Conservation (phyloP, 2,797 vertebrate species). For the Schizopygopsis pylzovi region DNA sequence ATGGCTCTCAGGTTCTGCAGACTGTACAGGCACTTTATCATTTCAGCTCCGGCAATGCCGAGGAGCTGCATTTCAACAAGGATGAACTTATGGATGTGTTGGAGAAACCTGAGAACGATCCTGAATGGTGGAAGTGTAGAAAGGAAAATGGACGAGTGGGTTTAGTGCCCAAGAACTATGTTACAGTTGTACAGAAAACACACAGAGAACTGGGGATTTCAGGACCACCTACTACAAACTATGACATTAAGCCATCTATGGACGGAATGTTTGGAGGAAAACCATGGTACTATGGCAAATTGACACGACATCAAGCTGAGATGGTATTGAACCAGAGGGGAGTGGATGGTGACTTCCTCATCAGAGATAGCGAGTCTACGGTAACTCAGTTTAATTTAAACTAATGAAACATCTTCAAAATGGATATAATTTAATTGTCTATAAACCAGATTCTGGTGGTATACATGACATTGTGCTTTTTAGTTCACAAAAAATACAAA, state of each 20-base stretch:
- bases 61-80: constrained; percentile 81
- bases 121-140: constrained; percentile 81
- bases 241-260: constrained; percentile 75
- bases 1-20: constrained; percentile 71
- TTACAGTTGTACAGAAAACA: constrained; percentile 75
- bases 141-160: constrained; percentile 77
- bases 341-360: constrained; percentile 78
- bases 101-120: constrained; percentile 81
- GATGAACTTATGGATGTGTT: constrained; percentile 81
- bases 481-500: neutral
- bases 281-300: constrained; percentile 80
- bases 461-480: neutral
- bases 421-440: neutral
- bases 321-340: constrained; percentile 80
- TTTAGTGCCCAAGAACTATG: constrained; percentile 80
- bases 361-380: constrained; percentile 80
- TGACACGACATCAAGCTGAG: constrained; percentile 80
- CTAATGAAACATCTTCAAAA: neutral
- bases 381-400: constrained; percentile 63
- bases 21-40: constrained; percentile 80
- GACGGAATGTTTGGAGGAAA: constrained; percentile 78
- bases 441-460: neutral
- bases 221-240: constrained; percentile 74
- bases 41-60: constrained; percentile 78
- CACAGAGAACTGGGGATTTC: constrained; percentile 64